Base-by-base conservation (phyloP, 2,888 invertebrate genomes). In the Aporophyla lueneburgensis region DNA sequence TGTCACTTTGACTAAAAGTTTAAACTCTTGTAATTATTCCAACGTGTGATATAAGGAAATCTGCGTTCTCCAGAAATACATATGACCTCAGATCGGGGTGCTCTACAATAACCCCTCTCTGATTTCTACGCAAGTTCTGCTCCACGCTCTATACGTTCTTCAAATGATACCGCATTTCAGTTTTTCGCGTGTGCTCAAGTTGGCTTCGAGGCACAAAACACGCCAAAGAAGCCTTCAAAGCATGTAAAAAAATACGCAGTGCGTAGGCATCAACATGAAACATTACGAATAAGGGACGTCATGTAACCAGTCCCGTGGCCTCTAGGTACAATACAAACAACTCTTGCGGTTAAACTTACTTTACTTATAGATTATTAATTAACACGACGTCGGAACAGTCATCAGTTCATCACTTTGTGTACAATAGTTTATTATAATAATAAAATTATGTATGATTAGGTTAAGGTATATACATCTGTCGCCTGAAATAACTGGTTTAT, bases 41-140 rank as follows among this genome's bases (percentile, higher is more conserved):
- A 14, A 24, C 7, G 27, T 62, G 14, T 46, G 27, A 21, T 54
- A 51, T 27, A 73, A 58, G 40, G 40, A 77, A 24, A 69, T 62
- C 21, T 59, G 56, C 14, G 54, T 46, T 12, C 14, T 54, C 40
- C 56, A 53, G 65, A 76, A 69, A 61, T 74, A 65, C 27, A 61
- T n/a, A 27, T 70, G 61, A 65, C 66, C 33, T 59, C n/a, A 62
- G 10, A 58, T 71, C 40, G 33, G 33, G 33, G 56, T 16, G 40
- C 7, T 27, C 27, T 54, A 10, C 10, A 46, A 7, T 49, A 19
- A 19, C 19, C 59, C 16, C 49, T 5, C 19, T 27, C 27, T 9
- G 27, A 27, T 5, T 27, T 59, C 5, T 5, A 5, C 19, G 19
- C 9, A 63, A 16, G n/a, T 16, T 24, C 14, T 5, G 5, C 12